Conservation (phyloP, 2,113 vertebrate species). For the Eonycteris spelaea region DNA sequence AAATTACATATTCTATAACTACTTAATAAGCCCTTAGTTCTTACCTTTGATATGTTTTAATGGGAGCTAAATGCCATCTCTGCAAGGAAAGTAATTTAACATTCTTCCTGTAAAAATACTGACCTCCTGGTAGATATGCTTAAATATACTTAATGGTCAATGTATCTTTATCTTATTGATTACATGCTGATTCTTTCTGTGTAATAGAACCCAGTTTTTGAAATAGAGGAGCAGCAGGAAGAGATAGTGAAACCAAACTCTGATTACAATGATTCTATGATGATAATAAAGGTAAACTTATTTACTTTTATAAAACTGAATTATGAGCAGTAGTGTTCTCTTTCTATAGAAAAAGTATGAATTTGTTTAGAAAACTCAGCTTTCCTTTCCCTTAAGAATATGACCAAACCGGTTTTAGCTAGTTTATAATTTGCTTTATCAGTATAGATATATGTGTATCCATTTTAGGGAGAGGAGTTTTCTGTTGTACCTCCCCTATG, state of each 20-base stretch:
- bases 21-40: slow-evolving; percentile 58
- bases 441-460: background rate
- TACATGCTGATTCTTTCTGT: slow-evolving; percentile 29
- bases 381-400: background rate
- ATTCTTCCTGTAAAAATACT: slow-evolving; percentile 37
- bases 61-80: slow-evolving; percentile 39
- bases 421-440: background rate
- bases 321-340: background rate
- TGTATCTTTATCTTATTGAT: background rate
- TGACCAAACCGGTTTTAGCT: background rate
- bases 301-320: background rate
- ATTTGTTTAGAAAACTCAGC: background rate
- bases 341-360: background rate
- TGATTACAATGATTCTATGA: background rate
- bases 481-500: background rate
- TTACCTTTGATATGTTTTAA: slow-evolving; percentile 48
- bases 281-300: background rate
- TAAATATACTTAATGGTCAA: background rate
- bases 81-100: slow-evolving; percentile 24
- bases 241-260: background rate
- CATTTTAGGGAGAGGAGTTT: background rate
- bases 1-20: slow-evolving; percentile 60
- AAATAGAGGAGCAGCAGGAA: background rate
- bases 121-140: background rate
- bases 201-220: background rate